Percentiles rank a stretch among this genome's conserved stretches.
Evolutionary conservation across 2,888 invertebrate genomes (phyloP).

Genomic region (Parnassius smintheus): DNA sequence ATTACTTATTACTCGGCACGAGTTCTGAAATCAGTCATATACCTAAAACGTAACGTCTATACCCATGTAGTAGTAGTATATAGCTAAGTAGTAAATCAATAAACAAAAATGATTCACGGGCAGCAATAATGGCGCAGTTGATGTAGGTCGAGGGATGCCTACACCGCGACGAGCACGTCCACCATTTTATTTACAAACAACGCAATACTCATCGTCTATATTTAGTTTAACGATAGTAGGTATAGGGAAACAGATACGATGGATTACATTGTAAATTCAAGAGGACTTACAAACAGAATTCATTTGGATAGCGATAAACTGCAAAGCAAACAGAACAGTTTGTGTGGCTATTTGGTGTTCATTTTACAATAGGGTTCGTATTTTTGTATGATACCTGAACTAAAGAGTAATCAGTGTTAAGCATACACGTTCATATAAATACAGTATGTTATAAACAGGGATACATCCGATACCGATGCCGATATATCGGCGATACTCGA

Average conservation of each 20-base stretch:
- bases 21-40: constrained; percentile 7
- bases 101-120: constrained; percentile 29
- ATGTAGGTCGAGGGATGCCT: constrained; percentile 28
- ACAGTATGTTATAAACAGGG: too few species aligned
- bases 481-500: too few species aligned
- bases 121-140: constrained; percentile 28
- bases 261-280: constrained; percentile 21
- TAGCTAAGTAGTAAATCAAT: constrained; percentile 26
- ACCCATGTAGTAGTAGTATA: constrained; percentile 9
- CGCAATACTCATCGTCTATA: constrained; percentile 17
- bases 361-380: constrained; percentile 4
- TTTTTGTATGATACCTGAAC: too few species aligned
- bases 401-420: too few species aligned
- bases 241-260: constrained; percentile 13
- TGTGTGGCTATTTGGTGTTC: constrained; percentile 6
- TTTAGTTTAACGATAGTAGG: neutral
- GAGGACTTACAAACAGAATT: constrained; percentile 13
- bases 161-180: constrained; percentile 23
- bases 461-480: too few species aligned
- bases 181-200: constrained; percentile 26
- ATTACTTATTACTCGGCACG: constrained; percentile 23
- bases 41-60: constrained; percentile 3
- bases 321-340: constrained; percentile 1
- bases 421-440: too few species aligned
- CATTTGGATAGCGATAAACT: constrained; percentile 1